Percentiles rank a stretch among this genome's conserved stretches.
Evolutionary conservation across 2,888 invertebrate genomes (phyloP).

Genomic region (Pheosia gnoma): DNA sequence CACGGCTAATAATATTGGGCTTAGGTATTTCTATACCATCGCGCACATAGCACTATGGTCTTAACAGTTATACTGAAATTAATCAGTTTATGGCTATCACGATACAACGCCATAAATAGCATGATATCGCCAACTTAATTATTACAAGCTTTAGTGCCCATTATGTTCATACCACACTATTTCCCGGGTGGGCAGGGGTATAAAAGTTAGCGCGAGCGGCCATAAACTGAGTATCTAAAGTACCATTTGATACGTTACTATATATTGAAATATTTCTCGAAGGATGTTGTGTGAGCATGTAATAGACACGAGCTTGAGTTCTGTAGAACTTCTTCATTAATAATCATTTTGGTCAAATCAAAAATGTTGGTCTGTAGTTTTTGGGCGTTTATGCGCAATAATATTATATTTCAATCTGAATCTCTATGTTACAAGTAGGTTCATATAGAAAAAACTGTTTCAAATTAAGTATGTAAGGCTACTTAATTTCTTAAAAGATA

Average conservation of each 20-base stretch:
- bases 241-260: constrained; percentile 33
- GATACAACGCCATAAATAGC: constrained; percentile 30
- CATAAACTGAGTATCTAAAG: constrained; percentile 32
- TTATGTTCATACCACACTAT: constrained; percentile 26
- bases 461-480: constrained; percentile 16
- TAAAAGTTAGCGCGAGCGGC: constrained; percentile 25
- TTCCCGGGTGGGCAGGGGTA: constrained; percentile 39
- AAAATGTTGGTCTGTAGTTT: no score
- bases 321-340: no score
- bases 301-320: neutral
- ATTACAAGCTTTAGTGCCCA: constrained; percentile 40
- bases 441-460: no score
- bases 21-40: neutral
- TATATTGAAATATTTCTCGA: constrained; percentile 29
- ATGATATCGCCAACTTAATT: constrained; percentile 40
- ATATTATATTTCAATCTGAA: no score
- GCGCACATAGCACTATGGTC: constrained; percentile 19
- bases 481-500: constrained; percentile 35
- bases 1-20: neutral
- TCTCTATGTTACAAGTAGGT: no score
- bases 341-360: no score
- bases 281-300: constrained; percentile 25
- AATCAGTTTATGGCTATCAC: constrained; percentile 32
- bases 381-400: no score
- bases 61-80: constrained; percentile 33